A percentile compares a stretch with the other conserved stretches of the same genome.
Conservation (phyloP, 2,797 vertebrate genomes). For the Threskiornis aethiopicus region DNA sequence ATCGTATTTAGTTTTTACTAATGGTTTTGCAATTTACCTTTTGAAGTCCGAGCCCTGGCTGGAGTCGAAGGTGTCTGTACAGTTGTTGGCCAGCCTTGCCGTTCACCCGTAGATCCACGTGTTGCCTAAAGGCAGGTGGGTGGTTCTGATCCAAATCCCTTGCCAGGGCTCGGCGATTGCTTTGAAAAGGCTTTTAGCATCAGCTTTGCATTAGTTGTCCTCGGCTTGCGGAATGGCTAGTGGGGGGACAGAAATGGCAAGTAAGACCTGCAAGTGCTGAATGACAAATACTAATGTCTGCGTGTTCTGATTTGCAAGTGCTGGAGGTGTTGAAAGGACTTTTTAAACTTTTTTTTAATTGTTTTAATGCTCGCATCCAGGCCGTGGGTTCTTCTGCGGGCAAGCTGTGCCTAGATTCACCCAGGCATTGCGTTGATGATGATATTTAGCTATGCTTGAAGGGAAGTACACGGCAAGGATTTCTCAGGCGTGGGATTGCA, state of each 20-base stretch:
- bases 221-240: background rate
- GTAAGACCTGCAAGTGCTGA: background rate
- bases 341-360: background rate
- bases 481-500: background rate
- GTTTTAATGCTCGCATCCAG: background rate
- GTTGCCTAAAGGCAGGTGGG: background rate
- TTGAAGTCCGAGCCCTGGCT: background rate
- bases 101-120: background rate
- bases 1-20: background rate
- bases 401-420: background rate
- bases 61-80: background rate
- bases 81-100: background rate
- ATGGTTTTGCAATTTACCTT: background rate
- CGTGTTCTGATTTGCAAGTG: background rate
- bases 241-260: background rate
- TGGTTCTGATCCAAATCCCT: background rate
- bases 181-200: background rate
- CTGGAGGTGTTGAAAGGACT: background rate
- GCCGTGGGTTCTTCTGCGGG: background rate
- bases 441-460: background rate
- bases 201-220: background rate
- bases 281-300: background rate
- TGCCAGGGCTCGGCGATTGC: background rate
- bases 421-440: background rate
- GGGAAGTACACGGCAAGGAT: background rate